Evolutionary conservation across 2,888 invertebrate species (phyloP).

Genomic region (Cerastis leucographa): DNA sequence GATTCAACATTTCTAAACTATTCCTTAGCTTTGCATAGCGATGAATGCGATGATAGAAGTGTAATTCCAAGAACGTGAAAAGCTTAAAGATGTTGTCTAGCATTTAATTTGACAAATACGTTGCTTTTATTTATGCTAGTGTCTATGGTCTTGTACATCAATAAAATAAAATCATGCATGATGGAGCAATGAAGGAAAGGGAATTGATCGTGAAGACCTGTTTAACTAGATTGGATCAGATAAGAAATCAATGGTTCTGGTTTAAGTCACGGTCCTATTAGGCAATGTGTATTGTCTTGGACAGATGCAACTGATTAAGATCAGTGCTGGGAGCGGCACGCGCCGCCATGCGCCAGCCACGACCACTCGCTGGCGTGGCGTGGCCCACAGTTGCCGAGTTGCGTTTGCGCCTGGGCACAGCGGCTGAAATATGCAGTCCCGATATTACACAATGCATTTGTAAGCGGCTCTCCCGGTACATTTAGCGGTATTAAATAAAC

Average conservation of each 20-base stretch:
- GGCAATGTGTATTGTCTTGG: constrained; percentile 79
- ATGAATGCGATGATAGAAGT: constrained; percentile 77
- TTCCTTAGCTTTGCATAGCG: constrained; percentile 68
- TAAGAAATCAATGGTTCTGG: constrained; percentile 65
- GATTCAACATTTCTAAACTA: constrained; percentile 80
- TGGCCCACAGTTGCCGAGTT: constrained; percentile 54
- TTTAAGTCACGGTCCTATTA: constrained; percentile 72
- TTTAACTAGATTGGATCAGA: constrained; percentile 70
- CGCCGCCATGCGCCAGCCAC: constrained; percentile 61
- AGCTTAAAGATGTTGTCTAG: constrained; percentile 8
- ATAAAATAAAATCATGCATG: constrained; percentile 5
- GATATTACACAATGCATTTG: constrained; percentile 80
- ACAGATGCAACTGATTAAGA: constrained; percentile 75
- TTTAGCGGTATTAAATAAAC: constrained; percentile 73
- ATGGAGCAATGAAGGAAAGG: constrained; percentile 52
- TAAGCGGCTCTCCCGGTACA: constrained; percentile 72
- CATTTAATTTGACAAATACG: background rate
- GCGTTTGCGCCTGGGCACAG: constrained; percentile 74
- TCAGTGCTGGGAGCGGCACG: constrained; percentile 72
- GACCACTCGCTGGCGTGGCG: constrained; percentile 37
- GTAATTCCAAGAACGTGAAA: constrained; percentile 34
- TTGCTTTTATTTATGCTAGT: constrained; percentile 5
- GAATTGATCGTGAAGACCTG: constrained; percentile 58
- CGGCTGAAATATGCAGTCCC: constrained; percentile 77
- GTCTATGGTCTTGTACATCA: constrained; percentile 1